phyloP scores from a whole-genome alignment of 2,888 invertebrate species.

The Anoplius nigerrimus region DNA sequence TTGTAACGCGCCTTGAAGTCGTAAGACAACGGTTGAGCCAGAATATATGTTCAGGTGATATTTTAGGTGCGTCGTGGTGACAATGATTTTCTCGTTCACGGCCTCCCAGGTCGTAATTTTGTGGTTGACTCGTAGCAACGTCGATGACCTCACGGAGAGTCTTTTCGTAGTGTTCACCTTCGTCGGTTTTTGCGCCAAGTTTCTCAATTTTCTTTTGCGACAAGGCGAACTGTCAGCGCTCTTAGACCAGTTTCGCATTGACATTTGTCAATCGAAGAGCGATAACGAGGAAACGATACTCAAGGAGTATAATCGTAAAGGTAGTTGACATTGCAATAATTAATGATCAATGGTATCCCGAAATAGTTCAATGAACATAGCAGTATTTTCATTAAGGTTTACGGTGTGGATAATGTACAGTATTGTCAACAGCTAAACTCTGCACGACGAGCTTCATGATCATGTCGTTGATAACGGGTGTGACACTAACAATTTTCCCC shows the following conservation, averaged over 20 bases:
- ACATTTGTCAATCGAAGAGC: conserved; percentile 23
- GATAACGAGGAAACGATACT: conserved; percentile 20
- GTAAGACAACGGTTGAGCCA: no score
- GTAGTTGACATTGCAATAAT: conserved; percentile 9
- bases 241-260: conserved; percentile 19
- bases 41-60: no score
- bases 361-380: background rate
- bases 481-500: conserved; percentile 22
- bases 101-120: conserved; percentile 55
- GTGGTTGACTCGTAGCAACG: conserved; percentile 39
- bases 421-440: conserved; percentile 21
- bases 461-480: conserved; percentile 24
- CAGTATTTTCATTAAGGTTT: background rate
- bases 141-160: conserved; percentile 56
- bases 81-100: conserved; percentile 48
- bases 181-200: conserved; percentile 34
- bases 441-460: conserved; percentile 27
- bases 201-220: conserved; percentile 29
- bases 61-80: conserved; percentile 25
- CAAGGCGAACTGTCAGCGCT: conserved; percentile 15
- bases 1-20: no score
- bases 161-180: conserved; percentile 57
- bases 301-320: conserved; percentile 26
- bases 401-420: background rate
- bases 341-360: background rate